Evolutionary conservation across 2,888 invertebrate species (phyloP), one percentile per base, ranked within the genome.

Genomic region (Lochmaea crataegi): DNA sequence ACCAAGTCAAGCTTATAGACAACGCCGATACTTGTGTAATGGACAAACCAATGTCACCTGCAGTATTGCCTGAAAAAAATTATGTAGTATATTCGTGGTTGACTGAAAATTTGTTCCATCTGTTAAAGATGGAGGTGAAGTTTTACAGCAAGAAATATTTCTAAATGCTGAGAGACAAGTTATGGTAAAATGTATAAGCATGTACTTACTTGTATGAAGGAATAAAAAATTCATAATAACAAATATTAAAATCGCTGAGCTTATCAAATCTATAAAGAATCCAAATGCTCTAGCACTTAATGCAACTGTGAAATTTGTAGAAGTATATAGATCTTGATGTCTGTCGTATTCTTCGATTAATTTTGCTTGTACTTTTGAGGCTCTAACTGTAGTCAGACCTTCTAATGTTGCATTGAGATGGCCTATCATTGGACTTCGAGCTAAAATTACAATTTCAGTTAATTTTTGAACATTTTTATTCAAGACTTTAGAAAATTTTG

Each of bases 11-110:
- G 85, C 87, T 85, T 11, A 93, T 93, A 0, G 94, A 93, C 70
- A 95, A 89, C 0, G 91, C 91, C 86, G 94, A 92, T 14, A 94
- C 92, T 83, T 94, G 94, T 0, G 94, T 94, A 65, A 95, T 92
- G 16, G 94, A 94, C 69, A 95, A 85, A 22, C 83, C 82, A 7
- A 82, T 80, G 60, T 79, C 75, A 16, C 82, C 83, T 26, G 80
- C 80, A 22, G 77, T 74, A 5, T 75, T 77, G 75, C 74, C 83
- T 83, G 53, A 63, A 80, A 79, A 58, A 68, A 26, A 26, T 26
- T 26, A 26, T 26, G 26, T 26, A 26, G 3, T 26, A 26, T 26
- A 26, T 26, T 26, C 26, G 26, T 26, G 5, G 2, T 5, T 26
- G 5, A 26, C 26, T 26, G 26, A 26, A 26, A 26, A 26, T 26